Evolutionary conservation across 2,113 vertebrate genomes (phyloP), one percentile per base, ranked within the genome.

Genomic region (Chlorodrepanis virens): DNA sequence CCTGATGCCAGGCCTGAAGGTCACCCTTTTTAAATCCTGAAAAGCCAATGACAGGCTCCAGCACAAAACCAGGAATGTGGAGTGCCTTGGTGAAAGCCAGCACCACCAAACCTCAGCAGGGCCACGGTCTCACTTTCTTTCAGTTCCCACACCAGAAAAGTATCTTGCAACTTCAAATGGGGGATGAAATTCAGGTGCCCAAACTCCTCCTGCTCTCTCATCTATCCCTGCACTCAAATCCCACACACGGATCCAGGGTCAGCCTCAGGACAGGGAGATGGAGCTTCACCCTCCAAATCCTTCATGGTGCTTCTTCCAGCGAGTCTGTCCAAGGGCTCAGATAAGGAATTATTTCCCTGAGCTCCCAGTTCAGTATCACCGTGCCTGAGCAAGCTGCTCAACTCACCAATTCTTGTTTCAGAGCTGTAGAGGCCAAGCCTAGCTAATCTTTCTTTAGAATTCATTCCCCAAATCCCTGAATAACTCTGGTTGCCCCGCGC

Each of bases 381-480:
- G 8, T 72, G 78, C 65, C 82, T 67, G 60, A 92, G 93, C 80
- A 91, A 92, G 83, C 80, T 91, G 64, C 91, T 95, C 91, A 78
- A 77, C 69, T 87, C 93, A 71, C 91, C 93, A 78, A 84, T 84
- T 93, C 91, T 71, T 74, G 87, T 86, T 96, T 88, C 93, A 91
- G 74, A 94, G 90, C 85, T 80, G 72, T 3, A 86, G 82, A 97
- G 79, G 90, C 93, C 94, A 93, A 95, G 75, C 90, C 93, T 90
- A 83, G 79, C 90, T 96, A 94, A 96, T 96, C 94, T 94, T 86
- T 80, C 90, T 86, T 90, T 94, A 63, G 63, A 94, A 95, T 95
- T 93, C 90, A 78, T 95, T 95, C 92, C 71, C 90, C 79, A 95
- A 95, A 96, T 93, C 92, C 92, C 93, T 83, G 90, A 95, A 90